phyloP scores from a whole-genome alignment of 2,888 invertebrate genomes.

The Lepidocyrtinus sp. region DNA sequence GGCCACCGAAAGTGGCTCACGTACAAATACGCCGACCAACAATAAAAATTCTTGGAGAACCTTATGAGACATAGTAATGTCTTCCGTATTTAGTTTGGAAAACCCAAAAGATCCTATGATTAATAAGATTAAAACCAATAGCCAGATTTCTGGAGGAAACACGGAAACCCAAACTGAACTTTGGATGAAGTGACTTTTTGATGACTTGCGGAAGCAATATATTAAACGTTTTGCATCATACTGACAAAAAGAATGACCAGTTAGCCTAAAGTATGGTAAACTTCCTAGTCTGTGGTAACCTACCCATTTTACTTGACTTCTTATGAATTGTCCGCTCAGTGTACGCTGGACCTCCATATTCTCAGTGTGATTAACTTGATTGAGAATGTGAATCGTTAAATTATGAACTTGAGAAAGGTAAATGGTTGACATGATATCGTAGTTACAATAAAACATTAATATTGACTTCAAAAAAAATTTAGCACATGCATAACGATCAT shows the following conservation, averaged over 20 bases:
- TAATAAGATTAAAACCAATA: neutral
- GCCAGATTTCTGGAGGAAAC: neutral
- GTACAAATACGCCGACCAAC: neutral
- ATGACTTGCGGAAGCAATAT: neutral
- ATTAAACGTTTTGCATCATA: neutral
- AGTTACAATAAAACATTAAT: neutral
- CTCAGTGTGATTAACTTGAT: neutral
- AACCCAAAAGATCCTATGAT: neutral
- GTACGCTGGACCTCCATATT: neutral
- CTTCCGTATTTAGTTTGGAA: neutral
- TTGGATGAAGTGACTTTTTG: neutral
- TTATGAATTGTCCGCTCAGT: neutral
- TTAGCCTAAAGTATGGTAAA: neutral
- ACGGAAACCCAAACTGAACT: neutral
- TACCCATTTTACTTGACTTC: neutral
- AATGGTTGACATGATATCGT: neutral
- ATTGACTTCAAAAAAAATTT: neutral
- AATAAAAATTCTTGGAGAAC: too few species aligned
- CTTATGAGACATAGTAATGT: neutral
- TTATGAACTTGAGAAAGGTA: neutral
- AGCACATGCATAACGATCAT: neutral
- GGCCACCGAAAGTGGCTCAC: neutral
- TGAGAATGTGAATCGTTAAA: neutral
- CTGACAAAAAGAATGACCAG: neutral
- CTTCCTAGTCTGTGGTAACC: neutral